phyloP scores from a whole-genome alignment of 2,113 vertebrate species.

The Callorhinus ursinus region DNA sequence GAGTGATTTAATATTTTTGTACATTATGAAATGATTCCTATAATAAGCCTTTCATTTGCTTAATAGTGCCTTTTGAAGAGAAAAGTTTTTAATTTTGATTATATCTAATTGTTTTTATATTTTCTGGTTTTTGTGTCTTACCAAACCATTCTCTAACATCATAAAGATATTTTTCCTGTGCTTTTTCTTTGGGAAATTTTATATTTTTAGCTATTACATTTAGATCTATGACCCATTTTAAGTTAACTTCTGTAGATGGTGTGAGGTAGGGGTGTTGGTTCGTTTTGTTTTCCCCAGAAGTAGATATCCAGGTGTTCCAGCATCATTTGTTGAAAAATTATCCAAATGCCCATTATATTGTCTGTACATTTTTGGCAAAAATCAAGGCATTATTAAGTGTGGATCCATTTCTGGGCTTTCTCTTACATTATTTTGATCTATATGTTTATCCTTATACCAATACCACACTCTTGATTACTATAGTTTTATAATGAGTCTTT shows the following conservation, averaged over 20 bases:
- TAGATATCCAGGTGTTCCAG: not conserved
- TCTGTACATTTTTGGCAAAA: not conserved
- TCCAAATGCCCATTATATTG: not conserved
- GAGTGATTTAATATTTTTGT: not conserved
- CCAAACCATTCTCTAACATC: not conserved
- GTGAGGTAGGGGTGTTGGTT: not conserved
- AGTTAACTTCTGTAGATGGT: not conserved
- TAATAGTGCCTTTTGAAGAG: constrained; percentile 13
- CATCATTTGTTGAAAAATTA: not conserved
- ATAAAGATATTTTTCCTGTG: not conserved
- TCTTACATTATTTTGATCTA: not conserved
- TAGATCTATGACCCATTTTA: not conserved
- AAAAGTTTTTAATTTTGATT: constrained; percentile 8
- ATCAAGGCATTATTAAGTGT: not conserved
- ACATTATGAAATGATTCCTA: not conserved
- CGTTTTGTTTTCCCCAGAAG: not conserved
- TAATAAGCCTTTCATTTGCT: not conserved
- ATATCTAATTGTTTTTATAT: not conserved
- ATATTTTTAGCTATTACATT: not conserved
- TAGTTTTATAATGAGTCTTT: not conserved
- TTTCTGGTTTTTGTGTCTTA: not conserved
- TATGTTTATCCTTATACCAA: not conserved
- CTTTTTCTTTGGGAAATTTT: constrained; percentile 1
- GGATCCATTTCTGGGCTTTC: not conserved
- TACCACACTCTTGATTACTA: not conserved